Conservation (phyloP, 2,888 invertebrate genomes). For the Trichogramma evanescens region DNA sequence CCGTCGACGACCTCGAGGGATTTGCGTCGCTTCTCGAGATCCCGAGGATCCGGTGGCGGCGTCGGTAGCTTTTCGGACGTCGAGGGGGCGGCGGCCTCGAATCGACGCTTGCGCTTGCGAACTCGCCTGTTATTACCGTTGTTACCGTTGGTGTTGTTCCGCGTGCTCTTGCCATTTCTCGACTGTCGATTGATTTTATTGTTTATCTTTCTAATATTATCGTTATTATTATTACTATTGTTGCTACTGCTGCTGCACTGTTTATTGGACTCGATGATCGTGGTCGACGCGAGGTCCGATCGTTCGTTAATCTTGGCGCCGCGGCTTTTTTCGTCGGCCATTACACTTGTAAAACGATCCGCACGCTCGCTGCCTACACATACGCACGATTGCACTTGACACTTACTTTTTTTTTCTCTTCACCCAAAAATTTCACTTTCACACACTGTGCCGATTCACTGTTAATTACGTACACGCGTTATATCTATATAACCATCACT, state of each 20-base stretch:
- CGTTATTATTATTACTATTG: no score
- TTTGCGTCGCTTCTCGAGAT: constrained; percentile 3
- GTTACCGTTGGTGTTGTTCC: background rate
- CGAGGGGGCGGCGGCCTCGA: background rate
- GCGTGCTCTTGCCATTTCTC: background rate
- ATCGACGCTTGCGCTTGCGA: constrained; percentile 13
- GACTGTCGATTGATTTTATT: background rate
- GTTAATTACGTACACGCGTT: no score
- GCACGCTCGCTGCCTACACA: background rate
- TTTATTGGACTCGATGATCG: no score
- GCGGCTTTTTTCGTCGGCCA: constrained; percentile 5
- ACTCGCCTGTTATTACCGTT: constrained; percentile 1
- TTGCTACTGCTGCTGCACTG: no score
- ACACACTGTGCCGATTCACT: no score
- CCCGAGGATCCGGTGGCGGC: constrained; percentile 47
- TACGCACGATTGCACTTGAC: background rate
- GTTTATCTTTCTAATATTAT: background rate
- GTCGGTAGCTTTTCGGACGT: constrained; percentile 38
- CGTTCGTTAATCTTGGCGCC: background rate
- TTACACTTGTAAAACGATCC: background rate
- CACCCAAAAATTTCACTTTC: no score
- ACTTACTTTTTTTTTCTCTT: no score
- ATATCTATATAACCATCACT: no score
- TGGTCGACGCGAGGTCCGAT: no score
- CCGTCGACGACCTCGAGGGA: constrained; percentile 24